Evolutionary conservation across 2,888 invertebrate species (phyloP).

Genomic region (Nycteola revayana): DNA sequence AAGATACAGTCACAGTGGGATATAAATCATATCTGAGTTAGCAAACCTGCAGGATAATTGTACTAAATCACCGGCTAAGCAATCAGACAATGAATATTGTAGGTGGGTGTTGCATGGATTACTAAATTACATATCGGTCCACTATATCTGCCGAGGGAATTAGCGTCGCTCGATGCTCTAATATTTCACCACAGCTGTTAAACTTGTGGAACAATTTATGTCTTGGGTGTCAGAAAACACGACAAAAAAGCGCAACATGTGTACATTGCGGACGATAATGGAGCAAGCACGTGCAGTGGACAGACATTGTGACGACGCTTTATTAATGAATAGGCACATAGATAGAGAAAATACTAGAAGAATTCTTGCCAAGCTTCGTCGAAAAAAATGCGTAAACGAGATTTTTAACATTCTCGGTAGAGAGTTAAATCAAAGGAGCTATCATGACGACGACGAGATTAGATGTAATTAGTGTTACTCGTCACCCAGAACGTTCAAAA

Average conservation of each 20-base stretch:
- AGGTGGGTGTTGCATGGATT: slow-evolving; percentile 67
- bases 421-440: slow-evolving; percentile 6
- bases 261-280: slow-evolving; percentile 45
- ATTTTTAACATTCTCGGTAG: too few relatives aligned
- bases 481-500: slow-evolving; percentile 51
- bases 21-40: slow-evolving; percentile 67
- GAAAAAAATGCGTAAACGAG: too few relatives aligned
- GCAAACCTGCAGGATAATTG: slow-evolving; percentile 61
- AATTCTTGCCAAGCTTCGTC: too few relatives aligned
- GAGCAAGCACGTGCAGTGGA: slow-evolving; percentile 57
- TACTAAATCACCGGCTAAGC: slow-evolving; percentile 67
- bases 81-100: slow-evolving; percentile 62
- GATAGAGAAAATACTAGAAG: slow-evolving; percentile 30
- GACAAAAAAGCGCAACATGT: slow-evolving; percentile 61
- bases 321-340: slow-evolving; percentile 43
- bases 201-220: slow-evolving; percentile 58
- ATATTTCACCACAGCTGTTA: slow-evolving; percentile 66
- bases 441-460: slow-evolving; percentile 25
- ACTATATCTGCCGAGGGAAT: slow-evolving; percentile 51
- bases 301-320: slow-evolving; percentile 44
- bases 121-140: slow-evolving; percentile 63
- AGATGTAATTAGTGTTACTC: slow-evolving; percentile 46
- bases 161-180: slow-evolving; percentile 44
- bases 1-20: slow-evolving; percentile 35
- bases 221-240: slow-evolving; percentile 57